These are phyloP conservation scores for Porphyrio hochstetteri DNA, from an alignment of 2,113 vertebrate genomes.

Conservation along the genomic window DNA sequence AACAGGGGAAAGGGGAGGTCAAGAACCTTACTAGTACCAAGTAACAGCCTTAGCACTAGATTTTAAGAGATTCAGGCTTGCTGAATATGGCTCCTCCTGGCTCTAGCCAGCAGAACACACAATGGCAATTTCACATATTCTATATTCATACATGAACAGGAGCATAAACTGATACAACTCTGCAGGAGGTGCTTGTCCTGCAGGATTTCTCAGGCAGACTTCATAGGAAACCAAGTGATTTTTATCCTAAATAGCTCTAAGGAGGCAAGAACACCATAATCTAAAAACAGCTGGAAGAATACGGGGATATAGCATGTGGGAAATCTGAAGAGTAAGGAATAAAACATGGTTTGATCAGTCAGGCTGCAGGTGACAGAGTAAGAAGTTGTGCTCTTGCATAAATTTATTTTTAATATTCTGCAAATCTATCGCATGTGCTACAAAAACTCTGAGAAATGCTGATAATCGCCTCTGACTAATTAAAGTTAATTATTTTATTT, in stretches of 20 bases:
- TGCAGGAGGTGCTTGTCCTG: not conserved
- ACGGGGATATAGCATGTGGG: fast-evolving
- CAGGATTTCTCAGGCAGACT: not conserved
- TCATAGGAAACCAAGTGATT: not conserved
- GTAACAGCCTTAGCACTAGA: not conserved
- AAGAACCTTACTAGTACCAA: not conserved
- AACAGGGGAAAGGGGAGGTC: not conserved
- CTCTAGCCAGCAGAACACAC: not conserved
- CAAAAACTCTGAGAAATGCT: not conserved
- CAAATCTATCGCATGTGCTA: not conserved
- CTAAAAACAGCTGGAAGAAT: conserved; percentile 30
- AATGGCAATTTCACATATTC: not conserved
- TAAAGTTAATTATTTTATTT: not conserved
- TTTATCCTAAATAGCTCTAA: not conserved
- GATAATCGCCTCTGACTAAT: not conserved
- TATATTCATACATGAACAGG: not conserved
- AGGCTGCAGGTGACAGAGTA: not conserved
- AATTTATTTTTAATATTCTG: not conserved
- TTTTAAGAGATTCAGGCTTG: not conserved
- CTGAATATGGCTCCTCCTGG: not conserved
- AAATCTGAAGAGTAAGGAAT: not conserved
- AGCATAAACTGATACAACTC: not conserved
- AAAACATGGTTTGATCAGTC: not conserved
- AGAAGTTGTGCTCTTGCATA: not conserved
- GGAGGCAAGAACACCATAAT: not conserved